Percentiles rank a stretch among this genome's conserved stretches.
Evolutionary conservation across 1,140 invertebrate genomes (phyloP).

Genomic region (Temnothorax nylanderi): DNA sequence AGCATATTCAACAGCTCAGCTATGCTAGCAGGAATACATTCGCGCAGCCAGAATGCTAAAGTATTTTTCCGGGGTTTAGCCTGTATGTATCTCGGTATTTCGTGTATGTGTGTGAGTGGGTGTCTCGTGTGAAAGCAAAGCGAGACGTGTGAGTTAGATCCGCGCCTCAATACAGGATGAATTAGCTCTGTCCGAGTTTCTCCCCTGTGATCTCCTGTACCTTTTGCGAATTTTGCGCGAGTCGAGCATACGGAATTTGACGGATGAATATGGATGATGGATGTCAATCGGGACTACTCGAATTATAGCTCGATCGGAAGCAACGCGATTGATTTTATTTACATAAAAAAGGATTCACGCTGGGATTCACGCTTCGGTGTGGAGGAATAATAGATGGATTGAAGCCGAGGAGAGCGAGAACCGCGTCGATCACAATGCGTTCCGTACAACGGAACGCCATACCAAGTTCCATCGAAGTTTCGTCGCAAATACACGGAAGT

Average conservation of each 20-base stretch:
- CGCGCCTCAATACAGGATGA: neutral
- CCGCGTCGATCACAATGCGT: neutral
- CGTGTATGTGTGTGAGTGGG: neutral
- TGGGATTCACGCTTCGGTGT: too few species aligned
- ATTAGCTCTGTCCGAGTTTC: neutral
- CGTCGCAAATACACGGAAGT: neutral
- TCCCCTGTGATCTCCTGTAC: neutral
- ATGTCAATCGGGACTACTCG: neutral
- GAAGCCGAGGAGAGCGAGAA: neutral
- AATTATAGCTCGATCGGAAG: neutral
- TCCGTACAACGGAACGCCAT: neutral
- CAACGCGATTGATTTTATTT: slow-evolving; percentile 11
- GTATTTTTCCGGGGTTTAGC: slow-evolving; percentile 3
- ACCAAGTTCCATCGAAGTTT: neutral
- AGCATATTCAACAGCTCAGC: slow-evolving; percentile 56
- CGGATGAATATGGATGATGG: neutral
- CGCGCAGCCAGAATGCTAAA: slow-evolving; percentile 24
- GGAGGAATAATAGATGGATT: neutral
- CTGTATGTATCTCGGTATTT: neutral
- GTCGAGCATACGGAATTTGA: neutral
- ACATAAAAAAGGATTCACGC: neutral
- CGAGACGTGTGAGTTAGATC: slow-evolving; percentile 10
- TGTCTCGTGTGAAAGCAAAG: slow-evolving; percentile 42
- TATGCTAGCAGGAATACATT: slow-evolving; percentile 52
- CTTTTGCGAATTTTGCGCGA: neutral